Evolutionary conservation across 2,113 vertebrate species (phyloP).

Genomic region (Chaetops frenatus): DNA sequence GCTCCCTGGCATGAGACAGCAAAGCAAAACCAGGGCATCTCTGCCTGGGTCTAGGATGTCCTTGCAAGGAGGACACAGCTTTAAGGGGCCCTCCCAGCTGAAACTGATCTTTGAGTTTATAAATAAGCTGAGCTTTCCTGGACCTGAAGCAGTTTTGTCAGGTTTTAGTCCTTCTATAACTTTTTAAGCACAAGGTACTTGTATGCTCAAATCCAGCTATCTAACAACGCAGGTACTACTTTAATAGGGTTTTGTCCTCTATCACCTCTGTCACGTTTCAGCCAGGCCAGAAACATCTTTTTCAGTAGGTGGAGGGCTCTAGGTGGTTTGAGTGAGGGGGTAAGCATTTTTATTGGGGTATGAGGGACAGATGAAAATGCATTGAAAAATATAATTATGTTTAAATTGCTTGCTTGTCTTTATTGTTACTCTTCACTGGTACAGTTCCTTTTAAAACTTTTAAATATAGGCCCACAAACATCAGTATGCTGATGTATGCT

Average conservation of each 20-base stretch:
- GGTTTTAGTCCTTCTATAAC: neutral
- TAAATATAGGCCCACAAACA: neutral
- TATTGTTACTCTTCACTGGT: neutral
- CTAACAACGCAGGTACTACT: neutral
- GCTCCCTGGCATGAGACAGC: neutral
- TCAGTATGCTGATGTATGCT: neutral
- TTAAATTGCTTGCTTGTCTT: neutral
- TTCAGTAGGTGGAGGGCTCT: neutral
- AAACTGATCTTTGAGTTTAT: neutral
- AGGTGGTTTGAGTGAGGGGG: neutral
- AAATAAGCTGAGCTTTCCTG: neutral
- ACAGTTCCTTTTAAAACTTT: neutral
- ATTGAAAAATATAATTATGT: neutral
- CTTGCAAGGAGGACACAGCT: neutral
- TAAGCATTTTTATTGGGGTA: neutral
- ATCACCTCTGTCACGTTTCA: neutral
- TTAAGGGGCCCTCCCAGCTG: neutral
- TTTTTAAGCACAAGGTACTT: neutral
- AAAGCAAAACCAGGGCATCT: neutral
- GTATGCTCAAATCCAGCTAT: neutral
- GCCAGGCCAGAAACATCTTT: neutral
- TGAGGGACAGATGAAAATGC: neutral
- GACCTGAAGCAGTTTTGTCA: neutral
- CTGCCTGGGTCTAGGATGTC: accelerated
- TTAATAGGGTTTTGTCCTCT: neutral